phyloP scores from a whole-genome alignment of 2,888 invertebrate genomes.

The Gasteruption jaculator region DNA sequence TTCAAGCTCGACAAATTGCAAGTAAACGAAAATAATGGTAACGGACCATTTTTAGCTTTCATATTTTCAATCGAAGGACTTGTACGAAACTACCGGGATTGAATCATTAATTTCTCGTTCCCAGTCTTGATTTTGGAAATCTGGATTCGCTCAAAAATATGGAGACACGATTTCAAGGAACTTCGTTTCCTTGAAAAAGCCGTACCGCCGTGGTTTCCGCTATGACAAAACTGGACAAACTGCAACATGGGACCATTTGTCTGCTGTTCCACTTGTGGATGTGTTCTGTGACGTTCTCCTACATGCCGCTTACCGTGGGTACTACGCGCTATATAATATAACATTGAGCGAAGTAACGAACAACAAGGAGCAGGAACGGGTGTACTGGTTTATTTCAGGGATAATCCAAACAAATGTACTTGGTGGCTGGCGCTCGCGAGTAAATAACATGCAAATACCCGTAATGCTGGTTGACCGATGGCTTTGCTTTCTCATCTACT shows the following conservation, averaged over 20 bases:
- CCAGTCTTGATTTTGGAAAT: no score
- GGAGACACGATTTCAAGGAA: no score
- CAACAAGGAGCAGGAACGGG: slow-evolving; percentile 27
- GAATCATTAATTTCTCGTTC: no score
- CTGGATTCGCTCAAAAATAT: no score
- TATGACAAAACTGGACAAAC: slow-evolving; percentile 41
- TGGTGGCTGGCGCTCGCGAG: slow-evolving; percentile 48
- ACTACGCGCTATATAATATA: slow-evolving; percentile 8
- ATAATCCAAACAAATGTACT: slow-evolving; percentile 54
- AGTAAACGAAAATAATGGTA: no score
- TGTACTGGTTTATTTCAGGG: slow-evolving; percentile 49
- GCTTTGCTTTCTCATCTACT: slow-evolving; percentile 18
- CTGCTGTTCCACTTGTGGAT: slow-evolving; percentile 31
- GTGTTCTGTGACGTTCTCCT: slow-evolving; percentile 2
- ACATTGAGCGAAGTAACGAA: slow-evolving; percentile 15
- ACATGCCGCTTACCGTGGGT: slow-evolving; percentile 13
- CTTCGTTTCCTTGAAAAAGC: no score
- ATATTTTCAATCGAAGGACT: no score
- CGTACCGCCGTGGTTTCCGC: no score
- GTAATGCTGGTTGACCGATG: slow-evolving; percentile 53
- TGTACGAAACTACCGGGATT: no score
- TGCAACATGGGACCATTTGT: slow-evolving; percentile 42
- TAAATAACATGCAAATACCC: slow-evolving; percentile 53
- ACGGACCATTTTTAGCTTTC: no score
- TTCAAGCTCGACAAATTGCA: no score